Conservation (phyloP, 2,888 invertebrate species). For the Phragmatobia fuliginosa region DNA sequence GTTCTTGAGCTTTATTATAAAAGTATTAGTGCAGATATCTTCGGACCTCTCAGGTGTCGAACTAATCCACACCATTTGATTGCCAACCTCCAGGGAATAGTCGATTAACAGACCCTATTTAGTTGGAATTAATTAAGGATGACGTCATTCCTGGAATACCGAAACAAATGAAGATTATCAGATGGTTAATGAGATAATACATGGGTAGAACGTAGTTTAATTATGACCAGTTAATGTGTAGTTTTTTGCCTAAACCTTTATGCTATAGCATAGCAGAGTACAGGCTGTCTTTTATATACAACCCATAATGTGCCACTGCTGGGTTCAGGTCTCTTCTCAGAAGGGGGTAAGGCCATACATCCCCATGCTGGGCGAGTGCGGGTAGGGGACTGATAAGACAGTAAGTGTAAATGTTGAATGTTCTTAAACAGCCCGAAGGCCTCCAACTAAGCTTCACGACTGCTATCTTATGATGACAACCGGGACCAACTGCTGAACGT, state of each 20-base stretch:
- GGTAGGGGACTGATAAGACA: no score
- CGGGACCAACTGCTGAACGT: no score
- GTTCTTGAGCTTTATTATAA: neutral
- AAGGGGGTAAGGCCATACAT: no score
- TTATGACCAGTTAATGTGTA: neutral
- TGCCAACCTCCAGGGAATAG: conserved; percentile 50
- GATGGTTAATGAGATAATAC: neutral
- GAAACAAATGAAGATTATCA: neutral
- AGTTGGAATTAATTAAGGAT: conserved; percentile 49
- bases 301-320: no score
- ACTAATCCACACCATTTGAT: conserved; percentile 60
- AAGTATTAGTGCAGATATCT: neutral
- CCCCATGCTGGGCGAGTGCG: no score
- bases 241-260: neutral
- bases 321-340: no score
- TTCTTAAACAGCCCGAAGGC: no score
- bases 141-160: conserved; percentile 18
- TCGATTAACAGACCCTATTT: conserved; percentile 49
- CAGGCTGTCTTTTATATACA: neutral
- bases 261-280: neutral
- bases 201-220: neutral
- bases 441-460: no score
- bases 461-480: no score
- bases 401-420: no score
- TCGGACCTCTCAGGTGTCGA: conserved; percentile 19